phyloP scores from a whole-genome alignment of 2,113 vertebrate species.

The Empidonax alnorum region DNA sequence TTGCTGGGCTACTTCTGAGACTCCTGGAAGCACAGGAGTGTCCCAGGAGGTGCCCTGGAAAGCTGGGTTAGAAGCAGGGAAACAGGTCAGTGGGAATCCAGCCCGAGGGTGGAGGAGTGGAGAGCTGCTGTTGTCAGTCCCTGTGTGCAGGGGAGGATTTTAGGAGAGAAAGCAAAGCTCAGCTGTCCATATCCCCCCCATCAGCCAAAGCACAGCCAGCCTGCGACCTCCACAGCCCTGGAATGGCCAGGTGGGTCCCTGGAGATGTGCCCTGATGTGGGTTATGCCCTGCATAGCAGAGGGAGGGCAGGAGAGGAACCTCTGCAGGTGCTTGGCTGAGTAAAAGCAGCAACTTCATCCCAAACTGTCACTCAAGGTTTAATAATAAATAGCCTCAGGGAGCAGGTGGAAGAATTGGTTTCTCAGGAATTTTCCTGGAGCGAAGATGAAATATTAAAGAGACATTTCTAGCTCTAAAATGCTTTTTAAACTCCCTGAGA shows the following conservation, averaged over 20 bases:
- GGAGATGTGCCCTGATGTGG: rapidly evolving
- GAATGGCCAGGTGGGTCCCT: background rate
- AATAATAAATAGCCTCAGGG: background rate
- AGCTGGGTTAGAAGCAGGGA: background rate
- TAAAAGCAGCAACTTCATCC: background rate
- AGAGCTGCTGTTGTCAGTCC: background rate
- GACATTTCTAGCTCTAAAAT: background rate
- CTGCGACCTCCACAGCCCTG: background rate
- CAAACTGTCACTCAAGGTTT: background rate
- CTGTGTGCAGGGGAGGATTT: background rate
- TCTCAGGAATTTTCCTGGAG: background rate
- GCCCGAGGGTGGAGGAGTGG: background rate
- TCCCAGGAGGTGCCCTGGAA: background rate
- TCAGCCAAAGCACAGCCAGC: background rate
- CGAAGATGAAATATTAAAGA: slow-evolving; percentile 21
- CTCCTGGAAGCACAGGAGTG: background rate
- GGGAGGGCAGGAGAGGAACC: background rate
- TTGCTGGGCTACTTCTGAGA: background rate
- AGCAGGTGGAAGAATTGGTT: background rate
- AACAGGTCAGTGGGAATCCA: background rate
- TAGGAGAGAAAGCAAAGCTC: background rate
- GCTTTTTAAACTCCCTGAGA: background rate
- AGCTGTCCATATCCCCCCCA: rapidly evolving
- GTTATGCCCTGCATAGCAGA: background rate
- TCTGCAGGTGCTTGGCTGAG: background rate